These are phyloP conservation scores for Apeira syringaria DNA, from an alignment of 2,888 invertebrate genomes.

Conservation along the genomic window DNA sequence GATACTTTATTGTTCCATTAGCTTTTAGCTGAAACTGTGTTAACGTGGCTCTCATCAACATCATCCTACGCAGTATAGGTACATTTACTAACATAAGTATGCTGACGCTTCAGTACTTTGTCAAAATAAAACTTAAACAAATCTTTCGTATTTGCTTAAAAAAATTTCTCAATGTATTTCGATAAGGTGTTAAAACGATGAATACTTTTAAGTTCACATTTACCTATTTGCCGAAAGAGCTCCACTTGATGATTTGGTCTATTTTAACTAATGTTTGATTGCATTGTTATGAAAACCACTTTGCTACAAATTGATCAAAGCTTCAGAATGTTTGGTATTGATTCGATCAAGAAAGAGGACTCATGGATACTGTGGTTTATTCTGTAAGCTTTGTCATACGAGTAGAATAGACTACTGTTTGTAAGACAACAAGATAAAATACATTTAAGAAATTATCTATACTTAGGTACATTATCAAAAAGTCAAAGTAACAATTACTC, in stretches of 20 bases:
- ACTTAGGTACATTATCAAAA: too few relatives aligned
- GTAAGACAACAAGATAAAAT: too few relatives aligned
- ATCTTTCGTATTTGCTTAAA: neutral
- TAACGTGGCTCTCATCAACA: slow-evolving; percentile 41
- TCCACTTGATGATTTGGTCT: slow-evolving; percentile 17
- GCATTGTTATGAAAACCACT: slow-evolving; percentile 24
- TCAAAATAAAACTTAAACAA: neutral
- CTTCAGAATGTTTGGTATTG: slow-evolving; percentile 2
- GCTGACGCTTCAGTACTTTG: slow-evolving; percentile 1
- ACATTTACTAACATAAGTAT: slow-evolving; percentile 27
- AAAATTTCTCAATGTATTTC: neutral
- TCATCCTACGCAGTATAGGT: slow-evolving; percentile 36
- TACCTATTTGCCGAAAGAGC: slow-evolving; percentile 22
- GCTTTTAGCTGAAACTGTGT: slow-evolving; percentile 42
- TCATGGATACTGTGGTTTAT: too few relatives aligned
- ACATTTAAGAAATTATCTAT: too few relatives aligned
- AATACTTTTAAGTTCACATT: slow-evolving; percentile 19
- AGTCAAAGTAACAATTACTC: too few relatives aligned
- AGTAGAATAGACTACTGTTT: too few relatives aligned
- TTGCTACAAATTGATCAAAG: slow-evolving; percentile 21
- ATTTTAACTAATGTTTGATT: slow-evolving; percentile 21
- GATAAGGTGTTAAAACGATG: slow-evolving; percentile 3
- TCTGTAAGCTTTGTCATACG: too few relatives aligned
- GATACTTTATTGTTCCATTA: slow-evolving; percentile 49
- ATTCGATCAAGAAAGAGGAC: slow-evolving; percentile 2